Evolutionary conservation across 2,888 invertebrate genomes (phyloP), one percentile per base, ranked within the genome.

Genomic region (Lasioglossum leucozonium): DNA sequence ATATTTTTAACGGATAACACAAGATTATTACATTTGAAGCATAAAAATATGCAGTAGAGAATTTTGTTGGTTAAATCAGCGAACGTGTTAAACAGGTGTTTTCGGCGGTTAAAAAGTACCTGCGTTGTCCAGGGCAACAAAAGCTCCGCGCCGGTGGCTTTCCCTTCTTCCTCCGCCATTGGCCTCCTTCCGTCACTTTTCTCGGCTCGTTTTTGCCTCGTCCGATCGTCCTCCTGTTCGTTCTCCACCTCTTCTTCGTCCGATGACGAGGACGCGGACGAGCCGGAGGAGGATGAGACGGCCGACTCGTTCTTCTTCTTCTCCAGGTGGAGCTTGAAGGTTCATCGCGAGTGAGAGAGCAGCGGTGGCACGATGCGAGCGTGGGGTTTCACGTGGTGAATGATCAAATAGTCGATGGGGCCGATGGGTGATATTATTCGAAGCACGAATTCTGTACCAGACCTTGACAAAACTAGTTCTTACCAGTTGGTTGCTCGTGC

Each of bases 391-490:
- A 76, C 85, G 82, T 82, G 84, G 88, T 80, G 86, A 91, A 91
- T 88, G 87, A 90, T 90, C 81, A 91, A 90, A 91, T 89, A 89
- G 89, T 86, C 83, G 87, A 86, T 79, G 81, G 86, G 81, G 81
- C 83, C 89, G 90, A 89, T 88, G 81, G 83, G 79, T 90, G 88
- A 88, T 85, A 88, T 88, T 88, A 91, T 92, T 91, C 91, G 89
- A 91, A 90, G 90, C 91, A 92, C 91, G 90, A 92, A 91, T 91
- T 92, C 89, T 92, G 92, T 91, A 92, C 84, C 91, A 91, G 91
- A 91, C 91, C 91, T 92, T 92, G 91, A 92, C 90, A 86, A 91
- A 91, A 92, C 91, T 90, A 91, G 91, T 91, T 91, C 91, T 91
- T 92, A 93, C 92, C 92, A 91, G 88, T 84, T 91, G 87, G 82